phyloP scores from a whole-genome alignment of 2,888 invertebrate species.

The Apotomis betuletana region DNA sequence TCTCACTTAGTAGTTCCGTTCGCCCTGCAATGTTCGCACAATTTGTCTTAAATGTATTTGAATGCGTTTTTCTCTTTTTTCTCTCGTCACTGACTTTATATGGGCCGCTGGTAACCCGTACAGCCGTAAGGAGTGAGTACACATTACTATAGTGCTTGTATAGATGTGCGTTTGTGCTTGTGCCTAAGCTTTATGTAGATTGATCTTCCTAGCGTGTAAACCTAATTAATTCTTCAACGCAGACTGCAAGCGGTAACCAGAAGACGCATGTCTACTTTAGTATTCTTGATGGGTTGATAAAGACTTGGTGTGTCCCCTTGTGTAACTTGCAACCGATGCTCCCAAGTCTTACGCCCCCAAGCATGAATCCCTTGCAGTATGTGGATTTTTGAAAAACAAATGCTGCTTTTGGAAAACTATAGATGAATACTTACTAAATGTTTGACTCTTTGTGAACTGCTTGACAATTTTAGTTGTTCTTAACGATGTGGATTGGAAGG shows the following conservation, averaged over 20 bases:
- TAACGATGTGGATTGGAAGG: conserved; percentile 82
- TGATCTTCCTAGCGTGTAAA: conserved; percentile 73
- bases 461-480: conserved; percentile 81
- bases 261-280: conserved; percentile 67
- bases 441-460: conserved; percentile 78
- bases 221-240: conserved; percentile 64
- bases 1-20: conserved; percentile 84
- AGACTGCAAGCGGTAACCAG: conserved; percentile 79
- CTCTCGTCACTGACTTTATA: conserved; percentile 87
- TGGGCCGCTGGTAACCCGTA: conserved; percentile 87
- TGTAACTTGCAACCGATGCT: conserved; percentile 53
- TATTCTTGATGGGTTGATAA: conserved; percentile 53
- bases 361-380: conserved; percentile 81
- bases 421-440: conserved; percentile 76
- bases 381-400: conserved; percentile 70
- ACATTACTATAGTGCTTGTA: conserved; percentile 84
- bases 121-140: conserved; percentile 89
- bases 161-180: conserved; percentile 82
- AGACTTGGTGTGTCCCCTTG: conserved; percentile 68
- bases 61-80: conserved; percentile 85
- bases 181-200: conserved; percentile 78
- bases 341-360: conserved; percentile 68
- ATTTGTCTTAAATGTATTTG: conserved; percentile 84
- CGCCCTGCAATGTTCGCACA: conserved; percentile 84
- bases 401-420: conserved; percentile 75